phyloP scores from a whole-genome alignment of 2,888 invertebrate species.

The Deroplatys truncata region DNA sequence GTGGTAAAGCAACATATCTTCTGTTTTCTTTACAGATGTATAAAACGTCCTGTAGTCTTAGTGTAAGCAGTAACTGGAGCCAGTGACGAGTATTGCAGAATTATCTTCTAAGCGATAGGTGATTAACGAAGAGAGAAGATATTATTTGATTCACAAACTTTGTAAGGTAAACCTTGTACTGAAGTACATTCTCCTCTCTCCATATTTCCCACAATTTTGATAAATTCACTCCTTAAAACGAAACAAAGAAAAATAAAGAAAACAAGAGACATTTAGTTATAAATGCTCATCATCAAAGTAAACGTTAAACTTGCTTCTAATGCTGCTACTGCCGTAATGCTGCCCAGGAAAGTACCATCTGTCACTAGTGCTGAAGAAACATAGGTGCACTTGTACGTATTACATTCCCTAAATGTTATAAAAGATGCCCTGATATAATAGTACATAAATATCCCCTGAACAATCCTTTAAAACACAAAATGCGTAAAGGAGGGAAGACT shows the following conservation, averaged over 20 bases:
- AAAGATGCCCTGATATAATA: too few species aligned
- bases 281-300: not conserved
- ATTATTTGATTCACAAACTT: conserved; percentile 11
- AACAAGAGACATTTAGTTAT: not conserved
- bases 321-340: not conserved
- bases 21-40: not conserved
- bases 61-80: not conserved
- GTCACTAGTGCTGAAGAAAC: not conserved
- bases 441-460: too few species aligned
- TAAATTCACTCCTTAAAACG: not conserved
- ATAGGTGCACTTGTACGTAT: not conserved
- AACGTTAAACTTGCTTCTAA: not conserved
- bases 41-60: not conserved
- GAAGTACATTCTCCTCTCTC: conserved; percentile 3
- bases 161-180: conserved; percentile 16
- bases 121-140: conserved; percentile 21
- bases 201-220: not conserved
- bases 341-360: not conserved
- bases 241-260: not conserved
- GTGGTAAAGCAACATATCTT: not conserved
- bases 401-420: too few species aligned
- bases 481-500: too few species aligned
- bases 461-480: too few species aligned
- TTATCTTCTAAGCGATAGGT: conserved; percentile 2
- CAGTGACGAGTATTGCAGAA: not conserved